phyloP scores from a whole-genome alignment of 2,888 invertebrate species.

The Saturnia japonica region DNA sequence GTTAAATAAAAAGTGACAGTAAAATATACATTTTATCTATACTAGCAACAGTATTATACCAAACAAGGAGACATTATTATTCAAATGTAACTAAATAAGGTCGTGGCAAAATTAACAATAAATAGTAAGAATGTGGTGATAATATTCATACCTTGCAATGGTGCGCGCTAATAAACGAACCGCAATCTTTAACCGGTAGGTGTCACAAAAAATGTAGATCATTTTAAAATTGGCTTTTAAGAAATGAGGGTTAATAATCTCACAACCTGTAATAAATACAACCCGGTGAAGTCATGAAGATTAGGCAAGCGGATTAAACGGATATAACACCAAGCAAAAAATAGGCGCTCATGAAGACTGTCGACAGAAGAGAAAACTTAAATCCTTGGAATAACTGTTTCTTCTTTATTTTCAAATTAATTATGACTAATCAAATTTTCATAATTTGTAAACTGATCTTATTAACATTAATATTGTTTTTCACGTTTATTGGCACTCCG shows the following conservation, averaged over 20 bases:
- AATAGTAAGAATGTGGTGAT: background rate
- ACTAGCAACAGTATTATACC: background rate
- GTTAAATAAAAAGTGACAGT: background rate
- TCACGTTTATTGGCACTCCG: too few relatives aligned
- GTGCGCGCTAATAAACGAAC: background rate
- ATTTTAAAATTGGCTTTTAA: background rate
- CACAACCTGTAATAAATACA: too few relatives aligned
- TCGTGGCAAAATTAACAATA: slow-evolving; percentile 7
- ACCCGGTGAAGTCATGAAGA: too few relatives aligned
- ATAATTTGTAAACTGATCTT: too few relatives aligned
- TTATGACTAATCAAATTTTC: too few relatives aligned
- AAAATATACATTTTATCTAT: slow-evolving; percentile 5
- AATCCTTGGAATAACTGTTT: too few relatives aligned
- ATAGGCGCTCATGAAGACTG: too few relatives aligned
- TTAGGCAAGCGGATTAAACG: too few relatives aligned
- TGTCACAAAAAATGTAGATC: background rate
- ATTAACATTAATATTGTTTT: too few relatives aligned
- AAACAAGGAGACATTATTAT: slow-evolving; percentile 6
- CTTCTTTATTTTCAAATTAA: too few relatives aligned
- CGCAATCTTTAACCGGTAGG: background rate
- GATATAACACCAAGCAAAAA: too few relatives aligned
- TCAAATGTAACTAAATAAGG: slow-evolving; percentile 10
- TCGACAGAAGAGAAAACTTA: too few relatives aligned
- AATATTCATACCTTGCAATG: background rate
- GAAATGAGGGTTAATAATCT: background rate